Evolutionary conservation across 2,797 vertebrate species (phyloP).

Genomic region (Carcharodon carcharias): DNA sequence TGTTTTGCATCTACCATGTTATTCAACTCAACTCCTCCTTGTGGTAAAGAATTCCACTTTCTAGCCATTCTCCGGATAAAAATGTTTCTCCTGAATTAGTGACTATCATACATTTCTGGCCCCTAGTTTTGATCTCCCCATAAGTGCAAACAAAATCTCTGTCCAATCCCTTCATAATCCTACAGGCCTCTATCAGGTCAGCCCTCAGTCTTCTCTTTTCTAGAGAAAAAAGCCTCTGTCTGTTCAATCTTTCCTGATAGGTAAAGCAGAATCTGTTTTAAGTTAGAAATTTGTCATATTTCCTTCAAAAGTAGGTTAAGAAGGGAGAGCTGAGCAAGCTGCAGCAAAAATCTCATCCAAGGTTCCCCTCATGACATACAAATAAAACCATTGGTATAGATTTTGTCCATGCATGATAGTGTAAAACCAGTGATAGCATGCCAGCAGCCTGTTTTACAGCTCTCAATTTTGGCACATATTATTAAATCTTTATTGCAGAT

Average conservation of each 20-base stretch:
- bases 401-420: background rate
- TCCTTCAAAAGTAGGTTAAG: background rate
- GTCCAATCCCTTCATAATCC: background rate
- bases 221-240: background rate
- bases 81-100: background rate
- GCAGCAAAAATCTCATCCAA: background rate
- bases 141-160: background rate
- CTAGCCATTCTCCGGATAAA: background rate
- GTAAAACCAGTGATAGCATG: background rate
- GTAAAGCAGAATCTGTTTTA: background rate
- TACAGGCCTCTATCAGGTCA: background rate
- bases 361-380: background rate
- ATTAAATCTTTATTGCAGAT: background rate
- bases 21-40: background rate
- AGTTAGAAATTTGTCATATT: background rate
- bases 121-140: background rate
- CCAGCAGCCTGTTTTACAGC: background rate
- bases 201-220: background rate
- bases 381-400: background rate
- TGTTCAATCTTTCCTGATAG: background rate
- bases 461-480: background rate
- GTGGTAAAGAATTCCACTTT: background rate
- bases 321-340: background rate
- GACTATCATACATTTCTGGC: background rate
- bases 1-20: too few relatives aligned